These are phyloP conservation scores for Cardinalis cardinalis DNA, from an alignment of 2,113 vertebrate genomes.

Conservation along the genomic window DNA sequence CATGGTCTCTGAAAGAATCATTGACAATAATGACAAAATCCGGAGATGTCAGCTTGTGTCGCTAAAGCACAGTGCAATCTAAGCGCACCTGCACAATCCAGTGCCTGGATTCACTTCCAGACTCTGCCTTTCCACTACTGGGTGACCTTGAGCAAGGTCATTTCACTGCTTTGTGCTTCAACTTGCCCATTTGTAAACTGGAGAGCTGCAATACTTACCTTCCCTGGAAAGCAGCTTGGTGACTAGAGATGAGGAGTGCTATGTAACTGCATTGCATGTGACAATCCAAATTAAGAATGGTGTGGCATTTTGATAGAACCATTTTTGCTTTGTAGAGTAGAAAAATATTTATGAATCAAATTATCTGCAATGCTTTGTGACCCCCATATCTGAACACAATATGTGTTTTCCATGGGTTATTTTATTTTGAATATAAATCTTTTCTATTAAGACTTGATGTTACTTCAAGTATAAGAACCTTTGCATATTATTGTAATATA, in stretches of 20 bases:
- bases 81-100: background rate
- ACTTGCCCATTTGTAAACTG: background rate
- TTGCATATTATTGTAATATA: background rate
- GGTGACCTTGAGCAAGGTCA: constrained; percentile 21
- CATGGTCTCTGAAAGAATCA: background rate
- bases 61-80: background rate
- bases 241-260: background rate
- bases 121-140: background rate
- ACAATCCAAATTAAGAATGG: background rate
- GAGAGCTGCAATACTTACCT: background rate
- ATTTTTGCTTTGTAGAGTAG: background rate
- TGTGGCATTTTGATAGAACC: background rate
- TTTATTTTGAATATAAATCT: background rate
- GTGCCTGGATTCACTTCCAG: background rate
- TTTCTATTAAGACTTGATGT: background rate
- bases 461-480: background rate
- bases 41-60: background rate
- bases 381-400: background rate
- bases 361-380: background rate
- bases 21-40: background rate
- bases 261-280: background rate
- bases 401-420: background rate
- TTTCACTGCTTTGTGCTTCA: constrained; percentile 9
- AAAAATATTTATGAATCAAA: background rate
- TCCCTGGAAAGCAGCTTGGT: background rate